Conservation (phyloP, 53 echinoderm and acorn worm genomes). For the Zoroaster sp. region DNA sequence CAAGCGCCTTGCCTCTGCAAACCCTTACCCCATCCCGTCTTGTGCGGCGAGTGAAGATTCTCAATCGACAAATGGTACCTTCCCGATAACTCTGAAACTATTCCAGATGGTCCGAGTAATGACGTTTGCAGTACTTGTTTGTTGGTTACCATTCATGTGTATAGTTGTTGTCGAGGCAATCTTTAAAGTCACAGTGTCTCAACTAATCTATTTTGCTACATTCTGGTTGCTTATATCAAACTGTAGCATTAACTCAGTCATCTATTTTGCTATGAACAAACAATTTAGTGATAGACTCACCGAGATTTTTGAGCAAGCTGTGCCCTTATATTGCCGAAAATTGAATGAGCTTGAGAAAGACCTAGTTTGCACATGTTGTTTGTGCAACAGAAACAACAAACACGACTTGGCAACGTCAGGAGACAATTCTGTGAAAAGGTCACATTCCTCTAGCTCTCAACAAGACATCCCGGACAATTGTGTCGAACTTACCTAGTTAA, state of each 20-base stretch:
- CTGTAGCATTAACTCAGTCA: neutral
- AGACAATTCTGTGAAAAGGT: neutral
- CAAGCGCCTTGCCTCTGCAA: neutral
- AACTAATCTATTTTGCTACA: neutral
- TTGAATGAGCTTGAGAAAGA: neutral
- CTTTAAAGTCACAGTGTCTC: neutral
- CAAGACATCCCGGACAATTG: neutral
- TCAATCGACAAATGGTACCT: neutral
- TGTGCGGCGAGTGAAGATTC: neutral
- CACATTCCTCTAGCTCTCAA: no score
- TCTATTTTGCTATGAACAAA: neutral
- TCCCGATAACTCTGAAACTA: neutral
- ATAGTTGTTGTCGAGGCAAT: neutral
- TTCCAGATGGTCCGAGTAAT: constrained; percentile 10
- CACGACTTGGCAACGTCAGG: neutral
- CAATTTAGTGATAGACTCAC: neutral
- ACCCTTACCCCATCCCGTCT: neutral
- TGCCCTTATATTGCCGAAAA: neutral
- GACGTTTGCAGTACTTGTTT: neutral
- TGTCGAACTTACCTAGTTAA: neutral
- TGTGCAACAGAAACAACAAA: neutral
- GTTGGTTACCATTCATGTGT: neutral
- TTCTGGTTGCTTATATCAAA: neutral
- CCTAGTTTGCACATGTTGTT: neutral
- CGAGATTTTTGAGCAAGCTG: neutral